Conservation (phyloP, 2,797 vertebrate species). For the Naso thynnoides region DNA sequence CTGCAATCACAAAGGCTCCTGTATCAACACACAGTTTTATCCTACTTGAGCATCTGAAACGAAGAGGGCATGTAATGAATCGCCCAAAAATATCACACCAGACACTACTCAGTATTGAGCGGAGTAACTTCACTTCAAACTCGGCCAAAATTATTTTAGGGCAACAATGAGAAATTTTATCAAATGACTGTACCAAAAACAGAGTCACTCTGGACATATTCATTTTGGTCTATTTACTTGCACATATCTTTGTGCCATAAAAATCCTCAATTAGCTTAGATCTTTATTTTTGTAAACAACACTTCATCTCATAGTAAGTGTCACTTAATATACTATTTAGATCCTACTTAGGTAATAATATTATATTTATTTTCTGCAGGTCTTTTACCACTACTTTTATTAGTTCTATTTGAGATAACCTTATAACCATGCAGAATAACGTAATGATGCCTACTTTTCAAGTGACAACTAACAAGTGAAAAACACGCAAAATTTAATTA, state of each 20-base stretch:
- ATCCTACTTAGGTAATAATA: not conserved
- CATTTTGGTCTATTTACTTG: not conserved
- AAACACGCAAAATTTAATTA: not conserved
- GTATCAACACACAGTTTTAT: conserved; percentile 38
- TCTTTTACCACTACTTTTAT: conserved; percentile 8
- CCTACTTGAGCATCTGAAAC: conserved; percentile 9
- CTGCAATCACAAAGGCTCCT: conserved; percentile 32
- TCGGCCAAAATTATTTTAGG: not conserved
- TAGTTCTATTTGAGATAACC: conserved; percentile 1
- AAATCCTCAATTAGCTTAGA: too few species aligned
- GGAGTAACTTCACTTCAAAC: too few species aligned
- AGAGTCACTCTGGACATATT: not conserved
- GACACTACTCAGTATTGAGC: too few species aligned
- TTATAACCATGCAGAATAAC: not conserved
- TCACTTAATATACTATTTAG: too few species aligned
- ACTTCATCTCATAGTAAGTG: not conserved
- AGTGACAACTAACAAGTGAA: conserved; percentile 38
- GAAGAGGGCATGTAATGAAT: not conserved
- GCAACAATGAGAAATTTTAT: not conserved
- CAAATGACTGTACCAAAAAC: not conserved
- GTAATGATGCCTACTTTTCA: conserved; percentile 3
- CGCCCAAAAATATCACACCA: conserved; percentile 2
- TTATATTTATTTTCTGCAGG: not conserved
- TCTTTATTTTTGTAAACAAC: not conserved
- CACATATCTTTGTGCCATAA: not conserved